Evolutionary conservation across 2,888 invertebrate species (phyloP).

Genomic region (Orchesellides sinensis): DNA sequence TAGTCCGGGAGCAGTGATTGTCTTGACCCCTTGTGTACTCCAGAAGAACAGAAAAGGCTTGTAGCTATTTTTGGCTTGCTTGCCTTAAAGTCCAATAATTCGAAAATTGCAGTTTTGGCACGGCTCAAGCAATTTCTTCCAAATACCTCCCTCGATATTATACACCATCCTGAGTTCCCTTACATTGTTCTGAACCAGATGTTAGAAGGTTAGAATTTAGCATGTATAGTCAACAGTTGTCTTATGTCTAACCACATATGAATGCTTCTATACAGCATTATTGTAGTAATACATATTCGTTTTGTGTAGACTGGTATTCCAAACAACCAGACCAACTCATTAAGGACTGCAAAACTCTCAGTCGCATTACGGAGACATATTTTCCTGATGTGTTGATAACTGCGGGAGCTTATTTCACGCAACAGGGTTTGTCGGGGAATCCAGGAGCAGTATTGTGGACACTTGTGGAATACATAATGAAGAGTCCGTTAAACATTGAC

Average conservation of each 20-base stretch:
- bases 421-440: background rate
- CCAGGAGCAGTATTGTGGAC: constrained; percentile 60
- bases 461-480: constrained; percentile 46
- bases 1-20: background rate
- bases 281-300: no score
- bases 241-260: no score
- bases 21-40: background rate
- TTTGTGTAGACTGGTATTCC: background rate
- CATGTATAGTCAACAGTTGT: no score
- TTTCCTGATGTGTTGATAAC: constrained; percentile 58
- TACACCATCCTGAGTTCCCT: constrained; percentile 56
- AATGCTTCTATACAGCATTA: no score
- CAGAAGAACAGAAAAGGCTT: constrained; percentile 2
- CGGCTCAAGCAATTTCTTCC: constrained; percentile 21
- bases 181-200: no score
- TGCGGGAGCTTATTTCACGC: constrained; percentile 36
- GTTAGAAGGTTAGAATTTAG: no score
- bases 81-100: constrained; percentile 9
- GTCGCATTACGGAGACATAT: constrained; percentile 51
- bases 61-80: constrained; percentile 13
- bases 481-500: constrained; percentile 30
- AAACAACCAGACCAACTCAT: constrained; percentile 24
- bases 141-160: constrained; percentile 27
- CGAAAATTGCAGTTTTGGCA: background rate
- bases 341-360: constrained; percentile 49